phyloP scores from a whole-genome alignment of 2,113 vertebrate genomes.

The Gracilinanus agilis region DNA sequence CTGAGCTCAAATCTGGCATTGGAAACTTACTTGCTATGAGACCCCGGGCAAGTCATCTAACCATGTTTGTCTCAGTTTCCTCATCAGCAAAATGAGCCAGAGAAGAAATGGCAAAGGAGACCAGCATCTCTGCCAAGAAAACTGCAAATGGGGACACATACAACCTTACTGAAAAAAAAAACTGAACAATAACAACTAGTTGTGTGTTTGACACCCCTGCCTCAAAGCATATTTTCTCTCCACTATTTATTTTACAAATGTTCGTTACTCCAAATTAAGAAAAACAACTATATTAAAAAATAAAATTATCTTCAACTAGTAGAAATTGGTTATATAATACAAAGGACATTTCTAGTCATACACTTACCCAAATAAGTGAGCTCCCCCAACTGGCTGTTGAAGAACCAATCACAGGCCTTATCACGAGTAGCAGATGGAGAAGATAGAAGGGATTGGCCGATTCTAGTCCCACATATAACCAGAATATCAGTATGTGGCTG shows the following conservation, averaged over 20 bases:
- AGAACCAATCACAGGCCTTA: conserved; percentile 84
- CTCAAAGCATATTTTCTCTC: neutral
- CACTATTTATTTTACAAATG: neutral
- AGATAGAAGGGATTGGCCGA: conserved; percentile 61
- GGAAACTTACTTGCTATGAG: too few relatives aligned
- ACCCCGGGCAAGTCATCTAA: too few relatives aligned
- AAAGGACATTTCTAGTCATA: neutral
- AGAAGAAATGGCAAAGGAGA: too few relatives aligned
- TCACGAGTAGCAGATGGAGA: conserved; percentile 60
- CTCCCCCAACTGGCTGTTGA: conserved; percentile 63
- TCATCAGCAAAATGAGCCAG: too few relatives aligned
- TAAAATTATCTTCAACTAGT: neutral
- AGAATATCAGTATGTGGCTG: conserved; percentile 67
- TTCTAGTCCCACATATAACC: conserved; percentile 78
- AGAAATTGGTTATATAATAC: neutral
- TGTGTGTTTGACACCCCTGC: neutral
- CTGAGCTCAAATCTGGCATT: too few relatives aligned
- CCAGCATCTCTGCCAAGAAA: too few relatives aligned
- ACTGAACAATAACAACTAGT: neutral
- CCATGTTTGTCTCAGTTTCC: too few relatives aligned
- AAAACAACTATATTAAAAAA: neutral
- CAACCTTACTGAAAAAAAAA: too few relatives aligned
- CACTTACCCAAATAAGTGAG: conserved; percentile 85
- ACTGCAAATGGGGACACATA: too few relatives aligned
- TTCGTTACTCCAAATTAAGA: neutral